Percentiles rank a stretch among this genome's conserved stretches.
phyloP scores from a whole-genome alignment of 2,888 invertebrate species.

The Leucania comma region DNA sequence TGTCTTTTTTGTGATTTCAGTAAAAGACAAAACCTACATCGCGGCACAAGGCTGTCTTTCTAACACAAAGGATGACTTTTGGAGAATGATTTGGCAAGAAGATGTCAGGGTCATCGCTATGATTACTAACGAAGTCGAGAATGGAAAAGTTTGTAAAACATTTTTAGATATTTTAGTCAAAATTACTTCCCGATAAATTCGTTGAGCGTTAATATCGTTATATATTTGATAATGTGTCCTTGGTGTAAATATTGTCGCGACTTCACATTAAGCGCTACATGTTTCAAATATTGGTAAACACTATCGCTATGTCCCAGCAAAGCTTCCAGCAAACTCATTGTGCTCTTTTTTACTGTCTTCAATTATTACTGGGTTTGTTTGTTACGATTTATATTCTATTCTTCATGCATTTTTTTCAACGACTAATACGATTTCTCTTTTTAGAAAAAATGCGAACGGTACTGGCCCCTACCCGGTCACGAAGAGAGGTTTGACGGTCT shows the following conservation, averaged over 20 bases:
- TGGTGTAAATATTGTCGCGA: background rate
- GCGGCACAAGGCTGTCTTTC: slow-evolving; percentile 98
- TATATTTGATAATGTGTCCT: too few species aligned
- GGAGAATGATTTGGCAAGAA: slow-evolving; percentile 99
- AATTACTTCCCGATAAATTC: background rate
- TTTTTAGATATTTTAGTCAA: background rate
- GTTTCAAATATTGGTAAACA: background rate
- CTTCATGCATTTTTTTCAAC: background rate
- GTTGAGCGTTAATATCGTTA: background rate
- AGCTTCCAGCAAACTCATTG: background rate
- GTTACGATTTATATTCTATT: background rate
- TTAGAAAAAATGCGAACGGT: slow-evolving; percentile 96
- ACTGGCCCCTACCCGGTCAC: slow-evolving; percentile 97
- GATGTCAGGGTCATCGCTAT: slow-evolving; percentile 99
- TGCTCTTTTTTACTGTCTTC: background rate
- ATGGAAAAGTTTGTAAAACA: slow-evolving; percentile 92
- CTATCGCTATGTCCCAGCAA: background rate
- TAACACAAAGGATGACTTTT: slow-evolving; percentile 97
- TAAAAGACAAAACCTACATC: slow-evolving; percentile 93
- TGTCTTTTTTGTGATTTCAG: slow-evolving; percentile 69
- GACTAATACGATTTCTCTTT: background rate
- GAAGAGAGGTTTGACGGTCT: slow-evolving; percentile 93
- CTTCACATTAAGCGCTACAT: background rate
- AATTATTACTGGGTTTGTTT: background rate
- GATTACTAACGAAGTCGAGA: slow-evolving; percentile 99